Conservation (phyloP, 2,888 invertebrate species). For the Synanthedon myopaeformis region DNA sequence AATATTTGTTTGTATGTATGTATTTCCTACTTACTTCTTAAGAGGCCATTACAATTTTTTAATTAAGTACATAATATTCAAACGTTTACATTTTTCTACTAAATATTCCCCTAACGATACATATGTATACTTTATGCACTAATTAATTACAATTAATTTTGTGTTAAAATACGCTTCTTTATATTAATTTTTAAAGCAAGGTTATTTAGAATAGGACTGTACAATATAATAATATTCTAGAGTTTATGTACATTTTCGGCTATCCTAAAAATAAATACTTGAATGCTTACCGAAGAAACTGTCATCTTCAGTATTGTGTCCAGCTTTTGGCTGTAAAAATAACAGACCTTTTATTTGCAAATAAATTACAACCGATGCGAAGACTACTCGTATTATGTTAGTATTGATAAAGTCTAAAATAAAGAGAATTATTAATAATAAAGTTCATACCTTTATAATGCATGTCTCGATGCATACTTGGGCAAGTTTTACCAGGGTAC, state of each 20-base stretch:
- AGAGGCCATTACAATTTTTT: constrained; percentile 36
- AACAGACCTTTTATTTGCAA: neutral
- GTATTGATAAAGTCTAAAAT: no score
- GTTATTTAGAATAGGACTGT: constrained; percentile 32
- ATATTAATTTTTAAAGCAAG: neutral
- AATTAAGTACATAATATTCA: constrained; percentile 2
- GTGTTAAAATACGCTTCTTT: neutral
- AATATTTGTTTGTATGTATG: constrained; percentile 24
- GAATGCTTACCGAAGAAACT: constrained; percentile 37
- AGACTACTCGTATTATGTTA: no score
- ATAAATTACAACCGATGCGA: no score
- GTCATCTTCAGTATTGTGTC: constrained; percentile 78
- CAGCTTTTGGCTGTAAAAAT: constrained; percentile 83
- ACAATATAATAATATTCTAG: constrained; percentile 19
- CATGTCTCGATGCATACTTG: constrained; percentile 92
- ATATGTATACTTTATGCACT: neutral
- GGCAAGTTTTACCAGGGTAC: constrained; percentile 85
- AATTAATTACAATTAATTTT: neutral
- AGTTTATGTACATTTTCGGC: neutral
- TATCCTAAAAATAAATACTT: constrained; percentile 8
- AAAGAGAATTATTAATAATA: neutral
- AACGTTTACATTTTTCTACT: neutral
- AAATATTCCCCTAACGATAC: neutral
- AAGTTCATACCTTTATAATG: constrained; percentile 82
- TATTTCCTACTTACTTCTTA: constrained; percentile 24